Percentiles rank a stretch among this genome's conserved stretches.
These are phyloP conservation scores for Schlechtendalia chinensis DNA, from an alignment of 1,140 invertebrate genomes.

Conservation along the genomic window DNA sequence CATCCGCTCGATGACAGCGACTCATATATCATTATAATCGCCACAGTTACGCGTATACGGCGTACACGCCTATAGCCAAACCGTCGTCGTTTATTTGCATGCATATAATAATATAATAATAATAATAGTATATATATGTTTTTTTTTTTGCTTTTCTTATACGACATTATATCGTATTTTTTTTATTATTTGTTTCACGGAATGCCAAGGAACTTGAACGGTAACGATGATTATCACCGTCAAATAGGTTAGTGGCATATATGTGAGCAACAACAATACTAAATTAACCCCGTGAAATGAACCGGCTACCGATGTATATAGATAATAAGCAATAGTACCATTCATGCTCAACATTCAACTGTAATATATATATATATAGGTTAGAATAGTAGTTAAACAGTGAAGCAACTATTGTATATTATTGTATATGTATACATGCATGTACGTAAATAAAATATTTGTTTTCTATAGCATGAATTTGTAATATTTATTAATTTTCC, in stretches of 20 bases:
- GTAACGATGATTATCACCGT: no score
- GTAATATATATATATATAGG: background rate
- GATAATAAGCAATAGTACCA: background rate
- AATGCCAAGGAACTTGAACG: background rate
- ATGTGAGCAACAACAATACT: background rate
- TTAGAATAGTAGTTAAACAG: background rate
- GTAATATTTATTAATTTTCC: background rate
- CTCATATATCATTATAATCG: constrained; percentile 47
- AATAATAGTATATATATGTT: background rate
- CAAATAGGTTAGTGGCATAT: no score
- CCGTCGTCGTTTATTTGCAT: constrained; percentile 11
- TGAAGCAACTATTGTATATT: no score
- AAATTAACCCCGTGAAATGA: background rate
- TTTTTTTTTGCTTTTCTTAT: background rate
- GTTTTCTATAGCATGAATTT: background rate
- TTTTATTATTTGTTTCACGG: background rate
- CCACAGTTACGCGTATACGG: constrained; percentile 20
- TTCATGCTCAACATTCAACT: background rate
- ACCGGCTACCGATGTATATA: background rate
- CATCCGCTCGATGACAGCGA: constrained; percentile 31
- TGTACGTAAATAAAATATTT: no score
- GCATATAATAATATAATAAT: background rate
- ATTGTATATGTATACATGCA: background rate
- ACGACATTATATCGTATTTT: background rate
- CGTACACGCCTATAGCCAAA: background rate